Evolutionary conservation across 1,140 invertebrate genomes (phyloP).

Genomic region (Cepaea nemoralis): DNA sequence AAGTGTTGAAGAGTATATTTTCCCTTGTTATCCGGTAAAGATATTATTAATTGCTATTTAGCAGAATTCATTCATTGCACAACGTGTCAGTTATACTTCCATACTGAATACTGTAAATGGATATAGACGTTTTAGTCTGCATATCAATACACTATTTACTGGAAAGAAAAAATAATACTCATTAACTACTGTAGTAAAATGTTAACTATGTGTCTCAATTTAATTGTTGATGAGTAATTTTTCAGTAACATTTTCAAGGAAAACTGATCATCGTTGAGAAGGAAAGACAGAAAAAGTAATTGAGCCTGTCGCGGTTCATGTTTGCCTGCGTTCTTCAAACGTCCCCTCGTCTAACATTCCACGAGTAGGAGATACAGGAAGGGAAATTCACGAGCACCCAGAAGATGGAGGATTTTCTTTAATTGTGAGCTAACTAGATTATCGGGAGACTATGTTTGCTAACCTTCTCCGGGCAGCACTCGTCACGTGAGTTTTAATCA

Average conservation of each 20-base stretch:
- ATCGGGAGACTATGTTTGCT: constrained; percentile 34
- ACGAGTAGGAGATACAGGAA: constrained; percentile 15
- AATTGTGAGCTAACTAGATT: constrained; percentile 38
- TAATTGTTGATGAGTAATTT: constrained; percentile 21
- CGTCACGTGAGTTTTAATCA: constrained; percentile 34
- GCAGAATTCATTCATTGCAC: too few relatives aligned
- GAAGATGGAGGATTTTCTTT: constrained; percentile 33
- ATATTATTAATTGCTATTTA: too few relatives aligned
- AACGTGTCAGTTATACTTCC: too few relatives aligned
- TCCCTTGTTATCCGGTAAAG: too few relatives aligned
- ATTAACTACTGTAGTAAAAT: too few relatives aligned
- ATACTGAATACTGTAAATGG: too few relatives aligned
- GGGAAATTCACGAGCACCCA: background rate
- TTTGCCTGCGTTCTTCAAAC: background rate
- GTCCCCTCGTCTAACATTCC: background rate
- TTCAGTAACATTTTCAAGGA: constrained; percentile 40
- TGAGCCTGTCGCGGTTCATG: background rate
- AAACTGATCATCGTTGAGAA: background rate
- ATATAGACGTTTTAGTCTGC: too few relatives aligned
- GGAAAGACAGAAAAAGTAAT: background rate
- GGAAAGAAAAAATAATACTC: too few relatives aligned
- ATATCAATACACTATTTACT: too few relatives aligned
- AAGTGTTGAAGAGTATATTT: too few relatives aligned
- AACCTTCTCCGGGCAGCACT: constrained; percentile 19
- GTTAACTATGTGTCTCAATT: too few relatives aligned